phyloP scores from a whole-genome alignment of 2,113 vertebrate genomes.

The Pachyramphus minor region DNA sequence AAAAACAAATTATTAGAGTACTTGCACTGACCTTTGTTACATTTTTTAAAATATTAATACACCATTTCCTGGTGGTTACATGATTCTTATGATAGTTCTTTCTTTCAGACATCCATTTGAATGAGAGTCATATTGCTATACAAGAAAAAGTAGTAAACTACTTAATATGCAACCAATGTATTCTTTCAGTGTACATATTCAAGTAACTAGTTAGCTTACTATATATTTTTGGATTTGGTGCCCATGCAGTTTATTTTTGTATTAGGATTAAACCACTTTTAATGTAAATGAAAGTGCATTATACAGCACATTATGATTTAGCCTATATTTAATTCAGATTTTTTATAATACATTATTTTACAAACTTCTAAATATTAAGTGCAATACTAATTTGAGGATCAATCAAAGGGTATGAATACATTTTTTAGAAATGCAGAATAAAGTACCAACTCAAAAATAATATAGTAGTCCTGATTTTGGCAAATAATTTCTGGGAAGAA shows the following conservation, averaged over 20 bases:
- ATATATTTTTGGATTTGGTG: neutral
- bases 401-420: neutral
- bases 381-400: neutral
- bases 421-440: neutral
- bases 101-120: neutral
- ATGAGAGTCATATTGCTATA: neutral
- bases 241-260: neutral
- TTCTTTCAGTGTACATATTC: neutral
- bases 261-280: neutral
- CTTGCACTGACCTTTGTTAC: neutral
- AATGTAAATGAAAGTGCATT: neutral
- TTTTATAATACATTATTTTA: neutral
- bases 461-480: neutral
- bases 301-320: neutral
- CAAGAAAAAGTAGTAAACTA: neutral
- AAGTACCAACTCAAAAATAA: neutral
- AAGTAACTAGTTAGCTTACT: neutral
- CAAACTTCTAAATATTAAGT: neutral
- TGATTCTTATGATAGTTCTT: neutral
- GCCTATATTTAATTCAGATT: neutral
- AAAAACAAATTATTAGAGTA: neutral
- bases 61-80: neutral
- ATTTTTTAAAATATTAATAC: neutral
- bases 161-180: neutral
- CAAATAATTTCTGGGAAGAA: neutral